These are phyloP conservation scores for Andricus curvator DNA, from an alignment of 2,888 invertebrate species.

Conservation along the genomic window DNA sequence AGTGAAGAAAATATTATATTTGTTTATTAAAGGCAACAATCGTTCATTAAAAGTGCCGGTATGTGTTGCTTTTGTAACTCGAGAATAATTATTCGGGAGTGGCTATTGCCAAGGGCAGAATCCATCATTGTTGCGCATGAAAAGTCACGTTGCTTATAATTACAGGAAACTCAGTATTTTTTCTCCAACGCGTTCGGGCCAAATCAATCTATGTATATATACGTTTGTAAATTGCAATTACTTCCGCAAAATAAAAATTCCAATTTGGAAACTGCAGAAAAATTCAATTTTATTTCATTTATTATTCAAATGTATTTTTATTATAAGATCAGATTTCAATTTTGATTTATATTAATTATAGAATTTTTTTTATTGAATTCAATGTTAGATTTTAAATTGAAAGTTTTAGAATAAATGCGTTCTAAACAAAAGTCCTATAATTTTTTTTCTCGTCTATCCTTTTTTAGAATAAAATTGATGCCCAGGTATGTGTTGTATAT, in stretches of 20 bases:
- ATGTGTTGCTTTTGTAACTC: background rate
- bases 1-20: background rate
- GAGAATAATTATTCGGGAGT: slow-evolving; percentile 53
- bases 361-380: too few relatives aligned
- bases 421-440: too few relatives aligned
- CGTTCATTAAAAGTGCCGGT: background rate
- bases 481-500: background rate
- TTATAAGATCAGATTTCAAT: too few relatives aligned
- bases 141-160: slow-evolving; percentile 46
- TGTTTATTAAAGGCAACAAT: background rate
- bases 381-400: too few relatives aligned
- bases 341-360: too few relatives aligned
- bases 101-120: slow-evolving; percentile 64
- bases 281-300: background rate
- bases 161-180: slow-evolving; percentile 34
- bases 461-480: too few relatives aligned
- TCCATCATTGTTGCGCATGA: slow-evolving; percentile 52
- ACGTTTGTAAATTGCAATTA: background rate
- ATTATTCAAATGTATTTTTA: too few relatives aligned
- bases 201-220: background rate
- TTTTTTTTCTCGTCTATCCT: too few relatives aligned
- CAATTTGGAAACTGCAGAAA: background rate
- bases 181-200: background rate
- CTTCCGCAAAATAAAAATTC: background rate
- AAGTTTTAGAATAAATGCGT: too few relatives aligned